These are phyloP conservation scores for Pangasius macronema DNA, from an alignment of 2,797 vertebrate genomes.

Conservation along the genomic window DNA sequence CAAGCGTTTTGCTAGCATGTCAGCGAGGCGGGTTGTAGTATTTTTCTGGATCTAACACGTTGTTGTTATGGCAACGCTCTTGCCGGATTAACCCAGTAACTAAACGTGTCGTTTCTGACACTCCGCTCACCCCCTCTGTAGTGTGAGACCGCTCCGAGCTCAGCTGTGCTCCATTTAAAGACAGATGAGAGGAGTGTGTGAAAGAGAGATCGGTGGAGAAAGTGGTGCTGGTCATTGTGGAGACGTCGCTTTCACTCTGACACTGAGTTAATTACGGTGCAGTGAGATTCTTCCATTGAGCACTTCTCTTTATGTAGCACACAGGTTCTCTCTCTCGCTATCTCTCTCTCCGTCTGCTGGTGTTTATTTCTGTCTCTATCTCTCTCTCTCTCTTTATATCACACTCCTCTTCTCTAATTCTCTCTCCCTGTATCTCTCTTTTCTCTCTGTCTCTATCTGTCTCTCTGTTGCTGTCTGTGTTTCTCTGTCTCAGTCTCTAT, in stretches of 20 bases:
- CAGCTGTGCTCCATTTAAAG: conserved; percentile 1
- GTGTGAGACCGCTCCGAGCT: not conserved
- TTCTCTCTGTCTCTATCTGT: not conserved
- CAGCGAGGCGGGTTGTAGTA: not conserved
- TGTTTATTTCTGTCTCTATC: too few relatives aligned
- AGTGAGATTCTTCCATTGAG: not conserved
- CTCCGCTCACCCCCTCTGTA: not conserved
- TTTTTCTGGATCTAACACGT: not conserved
- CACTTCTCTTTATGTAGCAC: not conserved
- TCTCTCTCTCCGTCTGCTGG: not conserved
- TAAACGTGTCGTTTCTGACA: conserved; percentile 13
- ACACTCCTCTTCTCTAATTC: not conserved
- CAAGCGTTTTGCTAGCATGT: not conserved
- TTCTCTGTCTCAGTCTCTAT: not conserved
- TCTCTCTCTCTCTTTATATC: not conserved
- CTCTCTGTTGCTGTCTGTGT: not conserved
- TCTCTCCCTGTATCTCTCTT: not conserved
- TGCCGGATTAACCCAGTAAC: not conserved
- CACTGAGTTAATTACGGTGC: not conserved
- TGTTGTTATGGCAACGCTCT: not conserved
- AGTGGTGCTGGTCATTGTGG: not conserved
- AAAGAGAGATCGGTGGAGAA: not conserved
- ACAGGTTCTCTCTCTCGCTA: not conserved
- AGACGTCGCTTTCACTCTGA: not conserved
- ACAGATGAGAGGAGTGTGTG: not conserved